Evolutionary conservation across 2,888 invertebrate species (phyloP).

Genomic region (Acleris holmiana): DNA sequence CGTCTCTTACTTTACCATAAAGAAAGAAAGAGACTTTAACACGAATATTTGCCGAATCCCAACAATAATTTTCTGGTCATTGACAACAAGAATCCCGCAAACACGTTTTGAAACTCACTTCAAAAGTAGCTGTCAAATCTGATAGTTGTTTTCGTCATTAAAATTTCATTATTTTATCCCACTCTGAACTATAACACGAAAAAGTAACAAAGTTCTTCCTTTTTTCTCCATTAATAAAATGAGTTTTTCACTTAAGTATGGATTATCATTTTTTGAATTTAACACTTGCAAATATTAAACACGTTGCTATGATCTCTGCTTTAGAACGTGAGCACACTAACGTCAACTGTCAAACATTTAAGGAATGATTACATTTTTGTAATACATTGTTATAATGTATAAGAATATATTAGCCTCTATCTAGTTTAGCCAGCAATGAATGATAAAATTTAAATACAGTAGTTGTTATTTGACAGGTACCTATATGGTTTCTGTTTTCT

Average conservation of each 20-base stretch:
- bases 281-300: too few species aligned
- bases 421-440: slow-evolving; percentile 3
- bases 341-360: not conserved
- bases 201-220: too few species aligned
- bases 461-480: not conserved
- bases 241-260: too few species aligned
- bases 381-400: too few species aligned
- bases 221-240: too few species aligned
- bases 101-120: not conserved
- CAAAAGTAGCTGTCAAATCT: not conserved
- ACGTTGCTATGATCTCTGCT: not conserved
- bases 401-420: not conserved
- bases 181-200: too few species aligned
- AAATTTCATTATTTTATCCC: not conserved
- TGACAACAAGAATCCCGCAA: not conserved
- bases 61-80: not conserved
- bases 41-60: too few species aligned
- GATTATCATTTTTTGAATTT: too few species aligned
- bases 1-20: not conserved
- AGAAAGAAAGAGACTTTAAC: not conserved
- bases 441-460: not conserved
- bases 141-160: not conserved
- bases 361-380: too few species aligned
- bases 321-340: slow-evolving; percentile 11
- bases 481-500: not conserved